Evolutionary conservation across 1,140 invertebrate genomes (phyloP).

Genomic region (Anadara kagoshimensis): DNA sequence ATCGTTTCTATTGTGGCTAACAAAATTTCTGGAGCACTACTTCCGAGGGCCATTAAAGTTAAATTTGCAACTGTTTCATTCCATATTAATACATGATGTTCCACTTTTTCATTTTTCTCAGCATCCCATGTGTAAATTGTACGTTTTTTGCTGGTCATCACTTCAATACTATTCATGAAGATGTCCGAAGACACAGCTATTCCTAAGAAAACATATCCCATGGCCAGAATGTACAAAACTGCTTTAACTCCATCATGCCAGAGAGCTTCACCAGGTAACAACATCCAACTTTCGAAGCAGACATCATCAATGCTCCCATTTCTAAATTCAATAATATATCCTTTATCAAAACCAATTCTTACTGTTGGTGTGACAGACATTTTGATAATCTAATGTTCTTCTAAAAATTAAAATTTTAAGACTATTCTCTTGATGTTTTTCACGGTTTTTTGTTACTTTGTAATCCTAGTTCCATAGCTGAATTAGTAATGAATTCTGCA

Average conservation of each 20-base stretch:
- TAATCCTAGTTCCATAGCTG: too few relatives aligned
- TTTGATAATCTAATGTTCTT: too few relatives aligned
- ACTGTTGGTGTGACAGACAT: too few relatives aligned
- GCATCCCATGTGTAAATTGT: slow-evolving; percentile 54
- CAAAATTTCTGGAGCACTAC: slow-evolving; percentile 76
- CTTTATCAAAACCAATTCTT: not conserved
- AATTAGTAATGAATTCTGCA: too few relatives aligned
- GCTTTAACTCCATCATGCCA: slow-evolving; percentile 54
- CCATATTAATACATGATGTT: slow-evolving; percentile 72
- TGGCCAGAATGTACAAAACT: slow-evolving; percentile 61
- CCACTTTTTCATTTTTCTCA: slow-evolving; percentile 54
- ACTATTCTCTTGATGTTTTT: too few relatives aligned
- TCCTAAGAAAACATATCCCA: slow-evolving; percentile 64
- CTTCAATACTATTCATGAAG: slow-evolving; percentile 80
- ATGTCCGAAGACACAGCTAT: slow-evolving; percentile 78
- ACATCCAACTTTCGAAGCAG: not conserved
- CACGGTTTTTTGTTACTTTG: too few relatives aligned
- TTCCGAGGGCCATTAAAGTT: slow-evolving; percentile 76
- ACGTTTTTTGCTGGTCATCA: slow-evolving; percentile 62
- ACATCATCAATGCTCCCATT: not conserved
- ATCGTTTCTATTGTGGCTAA: slow-evolving; percentile 74
- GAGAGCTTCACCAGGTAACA: slow-evolving; percentile 52
- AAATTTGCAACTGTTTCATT: slow-evolving; percentile 77
- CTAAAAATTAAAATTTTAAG: too few relatives aligned
- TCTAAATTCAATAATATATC: slow-evolving; percentile 16